Base-by-base conservation (phyloP, 2,888 invertebrate species). In the Dugesia japonica region DNA sequence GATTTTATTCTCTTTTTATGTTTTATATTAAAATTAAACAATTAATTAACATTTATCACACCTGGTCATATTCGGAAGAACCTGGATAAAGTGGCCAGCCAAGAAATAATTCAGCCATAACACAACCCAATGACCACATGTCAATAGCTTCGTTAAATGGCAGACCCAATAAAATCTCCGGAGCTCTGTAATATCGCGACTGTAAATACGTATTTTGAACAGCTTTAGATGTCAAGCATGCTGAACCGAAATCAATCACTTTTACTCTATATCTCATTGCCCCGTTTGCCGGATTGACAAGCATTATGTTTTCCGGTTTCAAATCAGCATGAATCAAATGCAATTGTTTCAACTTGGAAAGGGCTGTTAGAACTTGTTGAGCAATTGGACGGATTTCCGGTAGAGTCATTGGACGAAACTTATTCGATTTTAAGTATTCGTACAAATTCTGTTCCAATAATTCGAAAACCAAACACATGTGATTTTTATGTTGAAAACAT, bases 391-490 rank as follows among this genome's bases (percentile, higher is more conserved):
- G 89, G 86, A 99, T 99, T 86, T 92, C 95, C 85, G 94, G 95
- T 80, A 99, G 88, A 77, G 98, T 95, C 83, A 99, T 87, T 79
- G 98, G 98, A 83, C 93, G 93, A 87, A 99, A 99, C 87, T 98
- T 98, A 87, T 98, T 97, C 87, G 95, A 94, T 86, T 99, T 99
- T 81, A 99, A 89, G 86, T 97, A 99, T 88, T 99, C 98, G 86
- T 99, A 99, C 80, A 99, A 88, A 87, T 99, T 99, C 88, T 98
- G 98, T 85, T 99, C 98, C 82, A 99, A 89, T 95, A 99, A 97
- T 87, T 99, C 98, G 86, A 97, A 98, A 84, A 97, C 97, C 86
- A 98, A 89, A 86, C 97, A 98, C 77, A 97, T 98, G 87, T 98
- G 97, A 85, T 93, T 94, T 86, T 95, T 94, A 87, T 98, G 97